These are phyloP conservation scores for Microdon myrmicae DNA, from an alignment of 2,888 invertebrate species.

Conservation along the genomic window DNA sequence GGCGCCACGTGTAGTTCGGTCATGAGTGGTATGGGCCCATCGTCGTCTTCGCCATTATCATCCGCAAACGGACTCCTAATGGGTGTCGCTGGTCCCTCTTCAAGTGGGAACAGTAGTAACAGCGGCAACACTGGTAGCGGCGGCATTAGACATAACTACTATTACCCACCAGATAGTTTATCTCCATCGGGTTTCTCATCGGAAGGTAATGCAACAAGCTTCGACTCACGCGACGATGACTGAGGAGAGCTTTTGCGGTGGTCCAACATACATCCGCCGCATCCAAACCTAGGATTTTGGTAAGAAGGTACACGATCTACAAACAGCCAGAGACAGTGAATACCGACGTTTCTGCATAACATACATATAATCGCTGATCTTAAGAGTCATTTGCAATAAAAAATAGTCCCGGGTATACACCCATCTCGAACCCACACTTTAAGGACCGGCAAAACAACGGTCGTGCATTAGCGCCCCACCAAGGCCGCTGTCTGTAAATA, in stretches of 20 bases:
- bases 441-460: too few species aligned
- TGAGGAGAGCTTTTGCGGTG: constrained; percentile 68
- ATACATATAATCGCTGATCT: constrained; percentile 1
- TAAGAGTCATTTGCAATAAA: constrained; percentile 27
- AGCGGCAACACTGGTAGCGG: constrained; percentile 64
- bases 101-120: constrained; percentile 55
- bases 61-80: constrained; percentile 67
- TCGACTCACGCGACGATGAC: constrained; percentile 81
- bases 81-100: constrained; percentile 69
- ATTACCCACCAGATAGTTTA: constrained; percentile 77
- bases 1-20: constrained; percentile 53
- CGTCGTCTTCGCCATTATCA: constrained; percentile 32
- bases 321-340: too few species aligned
- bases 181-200: constrained; percentile 81
- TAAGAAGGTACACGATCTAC: constrained; percentile 9
- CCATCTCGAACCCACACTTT: constrained; percentile 2
- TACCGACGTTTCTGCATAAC: too few species aligned
- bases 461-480: too few species aligned
- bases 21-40: constrained; percentile 54
- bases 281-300: constrained; percentile 47
- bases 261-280: constrained; percentile 48
- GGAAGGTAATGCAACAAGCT: constrained; percentile 75
- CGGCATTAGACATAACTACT: constrained; percentile 67
- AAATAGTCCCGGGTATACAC: constrained; percentile 4
- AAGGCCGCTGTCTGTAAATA: too few species aligned